These are phyloP conservation scores for Campaea margaritaria DNA, from an alignment of 2,888 invertebrate species.

Conservation along the genomic window DNA sequence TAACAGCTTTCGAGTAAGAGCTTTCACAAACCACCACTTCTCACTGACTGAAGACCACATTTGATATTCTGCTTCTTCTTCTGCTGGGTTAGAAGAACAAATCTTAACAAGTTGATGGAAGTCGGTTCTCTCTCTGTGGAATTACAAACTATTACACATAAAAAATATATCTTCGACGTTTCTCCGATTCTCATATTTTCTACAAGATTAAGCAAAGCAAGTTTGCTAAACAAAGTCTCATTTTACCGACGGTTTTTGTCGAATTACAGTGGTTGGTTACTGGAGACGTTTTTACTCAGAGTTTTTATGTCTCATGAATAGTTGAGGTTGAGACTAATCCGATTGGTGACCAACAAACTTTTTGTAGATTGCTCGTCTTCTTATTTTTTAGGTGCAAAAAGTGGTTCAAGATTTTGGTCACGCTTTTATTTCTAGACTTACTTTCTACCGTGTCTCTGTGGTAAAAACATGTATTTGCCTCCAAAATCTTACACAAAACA, in stretches of 20 bases:
- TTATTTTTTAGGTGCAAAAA: conserved; percentile 31
- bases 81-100: too few species aligned
- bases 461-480: background rate
- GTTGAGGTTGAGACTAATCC: conserved; percentile 47
- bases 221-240: conserved; percentile 9
- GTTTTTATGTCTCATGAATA: conserved; percentile 48
- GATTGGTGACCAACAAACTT: conserved; percentile 42
- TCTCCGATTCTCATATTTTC: conserved; percentile 6
- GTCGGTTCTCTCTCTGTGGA: too few species aligned
- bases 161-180: background rate
- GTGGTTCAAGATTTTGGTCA: conserved; percentile 19
- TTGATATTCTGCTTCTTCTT: too few species aligned
- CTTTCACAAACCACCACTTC: too few species aligned
- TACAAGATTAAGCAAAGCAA: background rate
- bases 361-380: conserved; percentile 37
- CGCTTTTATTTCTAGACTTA: conserved; percentile 28
- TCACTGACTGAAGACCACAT: too few species aligned
- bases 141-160: too few species aligned
- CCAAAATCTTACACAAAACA: background rate
- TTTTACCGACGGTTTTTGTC: conserved; percentile 15
- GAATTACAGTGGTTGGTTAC: conserved; percentile 44
- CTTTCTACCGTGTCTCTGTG: conserved; percentile 7
- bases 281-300: conserved; percentile 23
- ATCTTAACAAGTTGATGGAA: too few species aligned
- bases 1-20: too few species aligned